Conservation (phyloP, 2,888 invertebrate genomes). For the Mylabris sibirica region DNA sequence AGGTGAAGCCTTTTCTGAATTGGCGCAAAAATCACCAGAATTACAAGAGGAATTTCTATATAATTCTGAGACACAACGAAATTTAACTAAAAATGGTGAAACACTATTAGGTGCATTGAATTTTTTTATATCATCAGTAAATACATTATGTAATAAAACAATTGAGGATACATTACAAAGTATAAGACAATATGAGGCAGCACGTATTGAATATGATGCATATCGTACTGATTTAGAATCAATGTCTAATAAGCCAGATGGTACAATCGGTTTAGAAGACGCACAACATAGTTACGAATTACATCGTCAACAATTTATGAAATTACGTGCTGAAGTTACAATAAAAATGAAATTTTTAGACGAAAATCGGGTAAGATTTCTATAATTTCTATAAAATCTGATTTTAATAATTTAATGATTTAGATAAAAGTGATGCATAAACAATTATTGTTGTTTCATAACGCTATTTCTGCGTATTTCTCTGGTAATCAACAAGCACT, state of each 20-base stretch:
- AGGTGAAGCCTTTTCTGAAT: conserved; percentile 92
- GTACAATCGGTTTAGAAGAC: conserved; percentile 74
- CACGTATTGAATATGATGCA: conserved; percentile 95
- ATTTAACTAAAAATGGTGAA: conserved; percentile 92
- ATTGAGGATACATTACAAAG: conserved; percentile 93
- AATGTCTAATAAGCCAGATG: conserved; percentile 71
- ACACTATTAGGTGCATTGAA: conserved; percentile 90
- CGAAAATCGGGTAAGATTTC: conserved; percentile 85
- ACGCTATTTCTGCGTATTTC: conserved; percentile 96
- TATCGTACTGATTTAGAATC: conserved; percentile 94
- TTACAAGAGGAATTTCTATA: conserved; percentile 93
- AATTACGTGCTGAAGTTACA: conserved; percentile 89
- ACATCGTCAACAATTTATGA: conserved; percentile 91
- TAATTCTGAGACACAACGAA: conserved; percentile 95
- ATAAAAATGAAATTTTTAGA: conserved; percentile 96
- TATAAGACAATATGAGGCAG: conserved; percentile 78
- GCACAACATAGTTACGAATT: conserved; percentile 82
- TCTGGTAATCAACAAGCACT: conserved; percentile 94
- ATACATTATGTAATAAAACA: conserved; percentile 96
- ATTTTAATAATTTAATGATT: conserved; percentile 47
- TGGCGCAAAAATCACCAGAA: conserved; percentile 96
- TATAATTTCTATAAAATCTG: conserved; percentile 21
- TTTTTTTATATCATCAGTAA: conserved; percentile 95
- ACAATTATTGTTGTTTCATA: conserved; percentile 93
- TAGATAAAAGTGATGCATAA: conserved; percentile 99